phyloP scores from a whole-genome alignment of 2,888 invertebrate genomes.

The Watsonalla binaria region DNA sequence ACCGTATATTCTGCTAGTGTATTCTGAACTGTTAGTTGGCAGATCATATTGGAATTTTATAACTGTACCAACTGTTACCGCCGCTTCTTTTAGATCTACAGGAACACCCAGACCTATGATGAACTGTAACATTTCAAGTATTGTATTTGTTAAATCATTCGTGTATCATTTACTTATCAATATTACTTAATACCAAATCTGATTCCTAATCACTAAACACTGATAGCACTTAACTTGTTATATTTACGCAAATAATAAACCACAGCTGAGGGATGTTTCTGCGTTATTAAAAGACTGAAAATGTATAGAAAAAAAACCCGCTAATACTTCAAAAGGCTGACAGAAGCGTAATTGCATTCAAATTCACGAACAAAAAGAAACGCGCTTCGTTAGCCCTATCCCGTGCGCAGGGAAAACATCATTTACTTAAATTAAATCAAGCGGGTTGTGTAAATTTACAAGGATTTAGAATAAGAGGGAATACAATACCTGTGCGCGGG shows the following conservation, averaged over 20 bases:
- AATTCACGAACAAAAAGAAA: slow-evolving; percentile 68
- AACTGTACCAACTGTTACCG: slow-evolving; percentile 82
- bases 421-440: slow-evolving; percentile 67
- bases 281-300: slow-evolving; percentile 5
- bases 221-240: too few species aligned
- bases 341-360: slow-evolving; percentile 68
- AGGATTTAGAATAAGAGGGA: slow-evolving; percentile 14
- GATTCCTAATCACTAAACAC: too few species aligned
- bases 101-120: slow-evolving; percentile 83
- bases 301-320: neutral
- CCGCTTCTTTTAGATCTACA: slow-evolving; percentile 79
- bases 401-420: slow-evolving; percentile 66
- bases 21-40: slow-evolving; percentile 80
- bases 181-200: too few species aligned
- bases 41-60: slow-evolving; percentile 83
- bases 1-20: slow-evolving; percentile 73
- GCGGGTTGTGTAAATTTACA: slow-evolving; percentile 55
- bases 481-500: slow-evolving; percentile 77
- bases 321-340: slow-evolving; percentile 42
- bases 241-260: too few species aligned
- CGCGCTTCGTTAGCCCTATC: slow-evolving; percentile 68
- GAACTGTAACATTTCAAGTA: slow-evolving; percentile 66
- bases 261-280: too few species aligned
- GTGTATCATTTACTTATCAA: neutral
- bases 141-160: neutral